These are phyloP conservation scores for Papilio polytes DNA, from an alignment of 1,140 invertebrate species.

Conservation along the genomic window DNA sequence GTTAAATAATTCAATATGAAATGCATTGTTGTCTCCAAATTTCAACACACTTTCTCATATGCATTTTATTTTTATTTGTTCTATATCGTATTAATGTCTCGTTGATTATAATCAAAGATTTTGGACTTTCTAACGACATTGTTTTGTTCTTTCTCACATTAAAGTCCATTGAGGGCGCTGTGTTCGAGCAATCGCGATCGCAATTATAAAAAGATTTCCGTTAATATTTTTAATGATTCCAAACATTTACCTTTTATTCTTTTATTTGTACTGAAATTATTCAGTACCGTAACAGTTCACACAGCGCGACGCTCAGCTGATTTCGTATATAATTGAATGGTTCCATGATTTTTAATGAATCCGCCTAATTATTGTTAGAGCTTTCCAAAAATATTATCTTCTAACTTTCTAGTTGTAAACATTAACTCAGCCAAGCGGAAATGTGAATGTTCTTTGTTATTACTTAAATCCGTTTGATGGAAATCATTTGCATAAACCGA, in stretches of 20 bases:
- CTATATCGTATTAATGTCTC: conserved; percentile 59
- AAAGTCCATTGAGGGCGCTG: conserved; percentile 49
- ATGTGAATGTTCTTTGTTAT: conserved; percentile 55
- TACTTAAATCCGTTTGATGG: conserved; percentile 42
- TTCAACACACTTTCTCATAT: background rate
- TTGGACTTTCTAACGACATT: conserved; percentile 51
- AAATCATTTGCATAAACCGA: conserved; percentile 27
- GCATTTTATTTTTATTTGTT: conserved; percentile 33
- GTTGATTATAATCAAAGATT: conserved; percentile 44
- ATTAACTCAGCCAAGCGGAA: conserved; percentile 62
- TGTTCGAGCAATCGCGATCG: conserved; percentile 52
- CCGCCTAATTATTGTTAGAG: conserved; percentile 52
- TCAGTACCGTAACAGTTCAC: conserved; percentile 58
- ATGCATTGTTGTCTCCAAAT: background rate
- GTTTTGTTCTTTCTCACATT: conserved; percentile 67
- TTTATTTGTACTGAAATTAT: conserved; percentile 48
- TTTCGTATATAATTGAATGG: conserved; percentile 62
- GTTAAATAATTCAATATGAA: background rate
- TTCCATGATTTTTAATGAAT: conserved; percentile 64
- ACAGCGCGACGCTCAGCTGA: conserved; percentile 58
- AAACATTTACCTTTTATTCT: conserved; percentile 53
- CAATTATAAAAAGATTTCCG: conserved; percentile 70
- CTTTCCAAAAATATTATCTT: conserved; percentile 49
- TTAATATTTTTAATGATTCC: conserved; percentile 69
- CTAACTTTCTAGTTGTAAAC: conserved; percentile 75